Percentiles rank a stretch among this genome's conserved stretches.
Evolutionary conservation across 2,113 vertebrate genomes (phyloP).

Genomic region (Pluvianellus socialis): DNA sequence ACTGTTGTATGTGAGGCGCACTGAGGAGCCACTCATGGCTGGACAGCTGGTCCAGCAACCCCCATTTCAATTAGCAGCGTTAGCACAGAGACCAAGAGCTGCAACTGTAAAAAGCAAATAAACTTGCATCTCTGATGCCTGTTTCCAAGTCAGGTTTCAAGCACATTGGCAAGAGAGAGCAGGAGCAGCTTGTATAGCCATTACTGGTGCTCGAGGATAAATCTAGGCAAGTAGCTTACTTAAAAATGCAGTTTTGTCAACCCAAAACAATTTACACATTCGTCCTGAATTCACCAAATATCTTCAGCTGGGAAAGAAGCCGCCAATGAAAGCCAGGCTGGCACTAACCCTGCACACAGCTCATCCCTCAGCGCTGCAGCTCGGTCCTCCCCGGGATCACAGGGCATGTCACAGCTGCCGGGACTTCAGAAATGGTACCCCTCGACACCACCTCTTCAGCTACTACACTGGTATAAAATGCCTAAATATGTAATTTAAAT

Average conservation of each 20-base stretch:
- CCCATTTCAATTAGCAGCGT: not conserved
- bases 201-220: not conserved
- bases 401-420: not conserved
- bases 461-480: not conserved
- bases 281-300: not conserved
- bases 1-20: not conserved
- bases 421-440: not conserved
- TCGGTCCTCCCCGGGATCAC: accelerated
- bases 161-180: not conserved
- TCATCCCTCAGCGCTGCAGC: not conserved
- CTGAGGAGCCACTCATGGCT: not conserved
- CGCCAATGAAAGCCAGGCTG: not conserved
- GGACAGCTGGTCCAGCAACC: not conserved
- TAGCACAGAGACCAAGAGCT: not conserved
- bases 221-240: not conserved
- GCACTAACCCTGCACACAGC: not conserved
- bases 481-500: not conserved
- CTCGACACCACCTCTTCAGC: not conserved
- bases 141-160: not conserved
- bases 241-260: not conserved
- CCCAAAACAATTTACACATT: not conserved
- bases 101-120: not conserved
- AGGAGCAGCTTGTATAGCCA: not conserved
- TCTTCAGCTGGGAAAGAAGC: not conserved
- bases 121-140: not conserved